Percentiles rank a stretch among this genome's conserved stretches.
Evolutionary conservation across 2,888 invertebrate genomes (phyloP).

Genomic region (Caenorhabditis zanzibari): DNA sequence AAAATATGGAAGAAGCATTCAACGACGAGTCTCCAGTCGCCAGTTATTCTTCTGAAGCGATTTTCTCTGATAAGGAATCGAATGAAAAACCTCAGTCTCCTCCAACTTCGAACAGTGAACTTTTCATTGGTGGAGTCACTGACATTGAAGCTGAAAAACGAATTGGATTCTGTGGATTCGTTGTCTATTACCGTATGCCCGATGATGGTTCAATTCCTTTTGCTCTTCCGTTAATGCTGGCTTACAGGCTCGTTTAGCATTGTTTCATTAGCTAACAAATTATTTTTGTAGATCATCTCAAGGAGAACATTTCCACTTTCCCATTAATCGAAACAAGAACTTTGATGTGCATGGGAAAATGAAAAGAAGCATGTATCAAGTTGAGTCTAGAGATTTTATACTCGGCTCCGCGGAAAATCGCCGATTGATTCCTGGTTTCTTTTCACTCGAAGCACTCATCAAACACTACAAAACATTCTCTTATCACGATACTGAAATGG

Average conservation of each 20-base stretch:
- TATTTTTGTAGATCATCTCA: constrained; percentile 31
- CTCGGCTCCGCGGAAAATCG: not conserved
- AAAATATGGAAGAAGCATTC: constrained; percentile 14
- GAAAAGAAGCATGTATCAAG: constrained; percentile 20
- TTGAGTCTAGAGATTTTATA: constrained; percentile 27
- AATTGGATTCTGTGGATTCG: constrained; percentile 46
- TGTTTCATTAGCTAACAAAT: not conserved
- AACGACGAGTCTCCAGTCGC: constrained; percentile 11
- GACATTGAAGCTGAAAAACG: constrained; percentile 17
- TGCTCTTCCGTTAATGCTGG: constrained; percentile 36
- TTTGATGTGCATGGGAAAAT: constrained; percentile 13
- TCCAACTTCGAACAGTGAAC: not conserved
- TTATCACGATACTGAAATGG: constrained; percentile 34
- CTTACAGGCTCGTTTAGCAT: constrained; percentile 17
- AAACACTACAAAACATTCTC: constrained; percentile 53
- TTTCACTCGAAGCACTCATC: constrained; percentile 40
- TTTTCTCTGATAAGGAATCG: constrained; percentile 5
- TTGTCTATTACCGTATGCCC: constrained; percentile 45
- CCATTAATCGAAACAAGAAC: constrained; percentile 22
- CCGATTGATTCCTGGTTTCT: constrained; percentile 21
- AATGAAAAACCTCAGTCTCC: not conserved
- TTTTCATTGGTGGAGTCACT: constrained; percentile 50
- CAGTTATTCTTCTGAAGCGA: not conserved
- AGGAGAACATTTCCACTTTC: constrained; percentile 30
- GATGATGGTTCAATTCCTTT: constrained; percentile 31